Evolutionary conservation across 2,888 invertebrate species (phyloP).

Genomic region (Cryptocheilus praepositus): DNA sequence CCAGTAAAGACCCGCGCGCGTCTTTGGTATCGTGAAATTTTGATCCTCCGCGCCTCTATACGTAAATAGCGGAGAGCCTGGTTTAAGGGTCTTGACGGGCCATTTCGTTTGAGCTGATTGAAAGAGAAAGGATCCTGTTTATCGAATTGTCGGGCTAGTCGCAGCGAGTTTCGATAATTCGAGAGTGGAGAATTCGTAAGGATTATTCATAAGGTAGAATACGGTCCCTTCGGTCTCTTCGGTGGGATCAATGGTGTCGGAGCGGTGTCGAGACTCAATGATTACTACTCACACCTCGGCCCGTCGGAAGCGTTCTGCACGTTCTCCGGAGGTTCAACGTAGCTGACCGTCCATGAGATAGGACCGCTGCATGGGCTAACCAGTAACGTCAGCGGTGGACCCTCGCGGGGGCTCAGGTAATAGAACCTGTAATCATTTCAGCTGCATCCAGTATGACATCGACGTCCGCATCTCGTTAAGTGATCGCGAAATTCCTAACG

Average conservation of each 20-base stretch:
- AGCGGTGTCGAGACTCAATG: too few species aligned
- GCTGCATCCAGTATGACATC: slow-evolving; percentile 72
- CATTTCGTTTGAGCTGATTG: slow-evolving; percentile 54
- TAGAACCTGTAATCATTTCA: slow-evolving; percentile 72
- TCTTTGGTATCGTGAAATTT: slow-evolving; percentile 70
- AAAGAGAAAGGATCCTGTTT: slow-evolving; percentile 11
- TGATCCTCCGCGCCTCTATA: slow-evolving; percentile 70
- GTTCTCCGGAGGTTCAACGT: slow-evolving; percentile 69
- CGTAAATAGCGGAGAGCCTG: slow-evolving; percentile 69
- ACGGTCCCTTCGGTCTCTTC: background rate
- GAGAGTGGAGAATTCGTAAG: background rate
- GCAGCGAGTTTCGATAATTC: background rate
- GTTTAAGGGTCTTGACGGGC: slow-evolving; percentile 70
- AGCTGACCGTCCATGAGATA: slow-evolving; percentile 72
- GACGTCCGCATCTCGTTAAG: slow-evolving; percentile 46
- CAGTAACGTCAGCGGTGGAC: slow-evolving; percentile 69
- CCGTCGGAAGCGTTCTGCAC: slow-evolving; percentile 65
- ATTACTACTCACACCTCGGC: slow-evolving; percentile 53
- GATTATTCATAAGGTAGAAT: too few species aligned
- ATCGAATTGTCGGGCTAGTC: background rate
- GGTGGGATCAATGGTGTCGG: background rate
- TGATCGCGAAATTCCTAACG: slow-evolving; percentile 20
- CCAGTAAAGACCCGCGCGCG: slow-evolving; percentile 69
- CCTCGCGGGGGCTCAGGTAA: slow-evolving; percentile 71
- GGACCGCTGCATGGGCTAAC: slow-evolving; percentile 72